Conservation (phyloP, 2,113 vertebrate genomes). For the Hucho hucho region DNA sequence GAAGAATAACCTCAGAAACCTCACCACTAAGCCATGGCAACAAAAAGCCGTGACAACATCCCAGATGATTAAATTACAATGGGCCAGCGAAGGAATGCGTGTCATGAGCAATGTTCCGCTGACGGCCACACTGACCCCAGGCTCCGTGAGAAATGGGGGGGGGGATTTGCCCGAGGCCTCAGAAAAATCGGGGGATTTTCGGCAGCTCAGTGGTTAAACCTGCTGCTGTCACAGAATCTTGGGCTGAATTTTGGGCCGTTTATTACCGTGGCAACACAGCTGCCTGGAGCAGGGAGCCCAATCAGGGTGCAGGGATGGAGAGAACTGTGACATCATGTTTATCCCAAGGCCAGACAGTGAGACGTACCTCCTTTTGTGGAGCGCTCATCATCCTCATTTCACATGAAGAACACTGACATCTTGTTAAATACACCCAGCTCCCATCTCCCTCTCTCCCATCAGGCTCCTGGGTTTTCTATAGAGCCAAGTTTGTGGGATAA, state of each 20-base stretch:
- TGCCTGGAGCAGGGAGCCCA: constrained; percentile 47
- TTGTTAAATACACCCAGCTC: not conserved
- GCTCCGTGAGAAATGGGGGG: too few relatives aligned
- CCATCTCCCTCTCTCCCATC: not conserved
- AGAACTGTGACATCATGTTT: constrained; percentile 36
- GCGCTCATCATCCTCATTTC: not conserved
- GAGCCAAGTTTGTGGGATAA: too few relatives aligned
- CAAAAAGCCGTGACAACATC: constrained; percentile 52
- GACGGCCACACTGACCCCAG: not conserved
- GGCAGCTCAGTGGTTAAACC: constrained; percentile 47
- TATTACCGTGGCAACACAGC: constrained; percentile 63
- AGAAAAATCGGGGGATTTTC: constrained; percentile 56
- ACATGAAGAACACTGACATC: not conserved
- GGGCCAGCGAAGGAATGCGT: constrained; percentile 62
- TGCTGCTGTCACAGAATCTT: constrained; percentile 53
- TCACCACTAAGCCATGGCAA: constrained; percentile 52
- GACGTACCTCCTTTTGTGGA: not conserved
- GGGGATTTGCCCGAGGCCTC: constrained; percentile 11
- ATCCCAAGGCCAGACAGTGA: constrained; percentile 31
- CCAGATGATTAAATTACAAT: constrained; percentile 62
- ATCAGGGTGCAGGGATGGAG: constrained; percentile 3
- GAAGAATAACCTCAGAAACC: constrained; percentile 57
- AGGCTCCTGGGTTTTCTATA: not conserved
- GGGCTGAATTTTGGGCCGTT: constrained; percentile 37
- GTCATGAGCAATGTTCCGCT: constrained; percentile 62